Base-by-base conservation (phyloP, 2,888 invertebrate genomes). In the Drosophila mettleri region DNA sequence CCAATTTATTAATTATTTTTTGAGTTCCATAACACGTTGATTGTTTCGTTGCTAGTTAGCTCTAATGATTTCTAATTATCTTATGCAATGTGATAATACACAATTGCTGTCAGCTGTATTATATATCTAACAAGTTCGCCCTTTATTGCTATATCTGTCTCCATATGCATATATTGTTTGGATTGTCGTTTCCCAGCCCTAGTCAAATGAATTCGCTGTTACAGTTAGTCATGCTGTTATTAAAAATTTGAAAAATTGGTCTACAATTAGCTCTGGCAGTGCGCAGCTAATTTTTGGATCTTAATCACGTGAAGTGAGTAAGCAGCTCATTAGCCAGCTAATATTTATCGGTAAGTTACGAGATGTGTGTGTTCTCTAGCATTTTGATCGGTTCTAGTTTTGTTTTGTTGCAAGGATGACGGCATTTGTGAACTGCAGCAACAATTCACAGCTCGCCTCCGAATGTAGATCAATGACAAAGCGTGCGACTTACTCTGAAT, bases 391-490 rank as follows among this genome's bases (percentile, higher is more conserved):
- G 39, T 60, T 43, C 38, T 57, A 43, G 39, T 48, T 74, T 53
- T 60, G 57, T 67, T 55, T 66, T 71, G 62, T 67, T 76, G 89
- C 86, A 87, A 87, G 86, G 86, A 87, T 88, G 87, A 88, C 86
- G 53, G 79, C 87, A 88, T 86, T 85, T 80, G 72, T 55, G 10
- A 62, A 54, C 38, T 34, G 59, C 68, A 69, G 51, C 72, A 69
- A 51, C 64, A 59, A 49, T 64, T 60, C 34, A 52, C 29, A 43
- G 27, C 24, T 45, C 61, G 57, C 58, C 69, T 59, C 38, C 64
- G 64, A 74, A 86, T 86, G 89, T 86, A 86, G 86, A 88, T 86
- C 86, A 86, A 86, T 86, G 86, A 89, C 86, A 88, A 84, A 80
- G 45, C 67, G 67, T 70, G 64, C 65, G 68, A 52, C 66, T 65